Evolutionary conservation across 64 coral and sea anemone species (phyloP).

Genomic region (Montipora sp.): DNA sequence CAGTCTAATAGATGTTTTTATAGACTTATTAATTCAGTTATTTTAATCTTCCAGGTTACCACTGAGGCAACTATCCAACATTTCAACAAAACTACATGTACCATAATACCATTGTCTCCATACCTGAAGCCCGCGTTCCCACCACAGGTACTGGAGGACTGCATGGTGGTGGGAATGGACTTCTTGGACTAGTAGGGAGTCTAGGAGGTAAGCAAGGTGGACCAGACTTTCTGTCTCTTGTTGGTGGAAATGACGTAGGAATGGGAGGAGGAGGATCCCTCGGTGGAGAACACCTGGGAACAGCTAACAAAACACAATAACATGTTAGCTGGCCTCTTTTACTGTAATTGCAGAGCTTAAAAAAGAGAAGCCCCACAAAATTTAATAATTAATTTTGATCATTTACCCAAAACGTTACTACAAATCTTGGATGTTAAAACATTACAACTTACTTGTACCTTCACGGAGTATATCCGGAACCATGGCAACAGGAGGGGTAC

Average conservation of each 20-base stretch:
- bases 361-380: not conserved
- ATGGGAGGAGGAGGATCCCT: slow-evolving; percentile 23
- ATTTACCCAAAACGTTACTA: not conserved
- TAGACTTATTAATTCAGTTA: no score
- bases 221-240: slow-evolving; percentile 2
- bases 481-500: not conserved
- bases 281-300: slow-evolving; percentile 29
- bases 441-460: not conserved
- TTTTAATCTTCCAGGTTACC: no score
- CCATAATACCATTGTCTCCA: not conserved
- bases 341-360: not conserved
- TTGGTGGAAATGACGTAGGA: slow-evolving; percentile 10
- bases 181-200: slow-evolving; percentile 38
- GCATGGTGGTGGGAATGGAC: not conserved
- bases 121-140: not conserved
- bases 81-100: no score
- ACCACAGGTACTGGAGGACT: not conserved
- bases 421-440: not conserved
- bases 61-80: no score
- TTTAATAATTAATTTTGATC: not conserved
- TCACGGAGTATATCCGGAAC: slow-evolving; percentile 33
- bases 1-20: no score
- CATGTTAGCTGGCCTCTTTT: not conserved
- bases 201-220: slow-evolving; percentile 28
- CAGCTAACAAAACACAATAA: not conserved